phyloP scores from a whole-genome alignment of 1,140 invertebrate genomes.

The Harlomillsia oculata region DNA sequence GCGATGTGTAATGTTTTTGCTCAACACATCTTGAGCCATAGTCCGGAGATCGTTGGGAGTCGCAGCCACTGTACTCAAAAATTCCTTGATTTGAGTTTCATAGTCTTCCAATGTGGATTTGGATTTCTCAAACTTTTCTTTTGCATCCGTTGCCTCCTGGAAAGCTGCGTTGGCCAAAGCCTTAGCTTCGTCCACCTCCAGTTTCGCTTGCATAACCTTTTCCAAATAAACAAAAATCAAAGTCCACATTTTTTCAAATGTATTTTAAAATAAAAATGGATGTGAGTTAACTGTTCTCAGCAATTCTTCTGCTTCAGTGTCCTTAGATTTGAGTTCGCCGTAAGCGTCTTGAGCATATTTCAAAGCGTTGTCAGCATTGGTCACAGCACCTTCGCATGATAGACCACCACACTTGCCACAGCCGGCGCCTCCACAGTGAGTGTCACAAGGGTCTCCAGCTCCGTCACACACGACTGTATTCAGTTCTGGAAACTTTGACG shows the following conservation, averaged over 20 bases:
- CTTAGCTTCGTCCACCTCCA: slow-evolving; percentile 48
- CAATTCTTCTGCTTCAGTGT: slow-evolving; percentile 61
- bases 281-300: slow-evolving; percentile 47
- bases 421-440: slow-evolving; percentile 84
- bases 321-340: slow-evolving; percentile 64
- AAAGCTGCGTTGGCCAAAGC: slow-evolving; percentile 51
- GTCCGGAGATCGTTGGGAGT: slow-evolving; percentile 69
- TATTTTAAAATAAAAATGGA: neutral
- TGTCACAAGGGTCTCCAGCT: slow-evolving; percentile 73
- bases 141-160: slow-evolving; percentile 46
- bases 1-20: slow-evolving; percentile 56
- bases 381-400: slow-evolving; percentile 81
- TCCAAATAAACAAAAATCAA: too few species aligned
- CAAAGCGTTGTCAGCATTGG: slow-evolving; percentile 72
- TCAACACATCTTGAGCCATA: slow-evolving; percentile 61
- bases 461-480: slow-evolving; percentile 82
- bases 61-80: slow-evolving; percentile 62
- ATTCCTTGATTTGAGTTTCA: slow-evolving; percentile 61
- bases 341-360: slow-evolving; percentile 75
- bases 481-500: slow-evolving; percentile 64
- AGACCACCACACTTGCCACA: slow-evolving; percentile 81
- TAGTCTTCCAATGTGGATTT: slow-evolving; percentile 47
- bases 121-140: slow-evolving; percentile 49
- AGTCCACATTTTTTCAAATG: too few species aligned
- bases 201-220: slow-evolving; percentile 51